These are phyloP conservation scores for Paratilapia polleni DNA, from an alignment of 2,113 vertebrate genomes.

Conservation along the genomic window DNA sequence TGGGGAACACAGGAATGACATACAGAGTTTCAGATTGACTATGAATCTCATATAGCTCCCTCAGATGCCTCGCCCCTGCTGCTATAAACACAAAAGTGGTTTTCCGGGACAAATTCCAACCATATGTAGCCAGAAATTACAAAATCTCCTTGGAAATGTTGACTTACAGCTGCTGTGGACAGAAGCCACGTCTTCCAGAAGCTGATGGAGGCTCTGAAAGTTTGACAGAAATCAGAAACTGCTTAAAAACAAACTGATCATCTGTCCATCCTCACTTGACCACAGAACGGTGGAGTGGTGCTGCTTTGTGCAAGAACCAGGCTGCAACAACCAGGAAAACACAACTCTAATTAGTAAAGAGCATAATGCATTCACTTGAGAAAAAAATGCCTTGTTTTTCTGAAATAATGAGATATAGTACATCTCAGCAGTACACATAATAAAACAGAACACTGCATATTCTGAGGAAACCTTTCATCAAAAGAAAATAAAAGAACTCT, in stretches of 20 bases:
- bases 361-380: neutral
- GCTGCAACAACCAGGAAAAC: neutral
- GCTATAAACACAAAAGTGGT: neutral
- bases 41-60: neutral
- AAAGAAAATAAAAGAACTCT: too few species aligned
- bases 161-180: neutral
- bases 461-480: neutral
- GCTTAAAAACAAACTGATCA: too few species aligned
- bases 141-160: accelerated
- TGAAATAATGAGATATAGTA: neutral
- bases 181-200: too few species aligned
- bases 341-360: neutral
- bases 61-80: neutral
- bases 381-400: neutral
- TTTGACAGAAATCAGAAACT: neutral
- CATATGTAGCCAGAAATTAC: neutral
- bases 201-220: neutral
- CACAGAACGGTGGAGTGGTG: neutral
- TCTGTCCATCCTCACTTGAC: neutral
- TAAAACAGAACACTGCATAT: neutral
- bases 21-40: neutral
- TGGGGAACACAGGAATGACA: too few species aligned
- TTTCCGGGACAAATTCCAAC: neutral
- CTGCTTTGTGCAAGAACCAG: neutral
- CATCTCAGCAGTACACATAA: neutral